Evolutionary conservation across 2,797 vertebrate genomes (phyloP), one percentile per base, ranked within the genome.

Genomic region (Pterois miles): DNA sequence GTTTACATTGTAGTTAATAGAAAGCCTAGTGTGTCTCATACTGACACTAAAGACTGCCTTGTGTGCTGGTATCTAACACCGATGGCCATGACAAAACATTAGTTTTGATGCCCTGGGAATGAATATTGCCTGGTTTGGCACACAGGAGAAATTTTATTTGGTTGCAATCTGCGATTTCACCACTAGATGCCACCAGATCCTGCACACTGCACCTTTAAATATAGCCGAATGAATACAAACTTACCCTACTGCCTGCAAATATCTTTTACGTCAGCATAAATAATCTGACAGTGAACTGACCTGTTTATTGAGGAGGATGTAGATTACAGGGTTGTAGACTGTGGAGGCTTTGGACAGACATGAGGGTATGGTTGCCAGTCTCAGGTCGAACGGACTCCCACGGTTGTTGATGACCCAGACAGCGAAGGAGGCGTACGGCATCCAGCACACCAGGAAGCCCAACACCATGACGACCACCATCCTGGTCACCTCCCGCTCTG

Each of bases 401-500:
- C 93, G 93, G 72, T 96, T 90, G 13, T 88, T 91, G 12, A 95
- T 65, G 1, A 92, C 29, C 94, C 94, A 96, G 8, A 95, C 9
- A 6, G 95, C 88, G 69, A 95, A 96, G 29, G 74, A 62, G 1
- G 94, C 43, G 1, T 95, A 95, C 1, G 95, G 96, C 43, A 93
- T 0, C 85, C 90, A 96, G 90, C 95, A 96, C 14, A 96, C 76
- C 67, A 96, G 86, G 85, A 96, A 96, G 8, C 94, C 95, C 4
- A 93, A 0, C 40, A 96, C 93, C 96, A 96, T 96, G 76, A 96
- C 62, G 2, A 96, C 86, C 74, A 96, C 95, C 96, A 96, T 96
- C 87, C 86, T 93, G 60, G 94, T 95, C 65, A 96, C 95, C 86
- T 96, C 95, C 68, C 57, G 85, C 84, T 96, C 96, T 3, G 95